These are phyloP conservation scores for Dynastes hyllus DNA, from an alignment of 2,888 invertebrate genomes.

Conservation along the genomic window DNA sequence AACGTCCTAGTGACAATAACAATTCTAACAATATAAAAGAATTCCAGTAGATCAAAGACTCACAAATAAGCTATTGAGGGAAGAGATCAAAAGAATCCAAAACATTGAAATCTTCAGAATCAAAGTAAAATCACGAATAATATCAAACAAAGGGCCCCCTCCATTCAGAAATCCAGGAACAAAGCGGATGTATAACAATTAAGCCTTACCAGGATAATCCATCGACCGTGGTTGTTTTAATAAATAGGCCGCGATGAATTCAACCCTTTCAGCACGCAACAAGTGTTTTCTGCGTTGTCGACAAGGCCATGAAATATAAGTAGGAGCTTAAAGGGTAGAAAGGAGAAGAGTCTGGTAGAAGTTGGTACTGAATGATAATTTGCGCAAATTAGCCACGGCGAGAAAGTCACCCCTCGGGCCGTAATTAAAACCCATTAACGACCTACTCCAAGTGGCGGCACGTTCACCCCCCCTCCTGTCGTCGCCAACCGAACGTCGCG, in stretches of 20 bases:
- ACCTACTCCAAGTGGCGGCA: slow-evolving; percentile 57
- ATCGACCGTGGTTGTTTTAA: slow-evolving; percentile 36
- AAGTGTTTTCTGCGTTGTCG: slow-evolving; percentile 58
- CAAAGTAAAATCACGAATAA: background rate
- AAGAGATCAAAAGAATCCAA: too few species aligned
- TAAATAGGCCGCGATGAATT: slow-evolving; percentile 51
- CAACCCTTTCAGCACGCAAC: slow-evolving; percentile 64
- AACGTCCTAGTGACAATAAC: too few species aligned
- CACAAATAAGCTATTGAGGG: too few species aligned
- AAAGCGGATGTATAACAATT: slow-evolving; percentile 21
- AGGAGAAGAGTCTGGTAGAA: slow-evolving; percentile 52
- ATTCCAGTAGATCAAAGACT: too few species aligned
- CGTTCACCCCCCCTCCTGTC: slow-evolving; percentile 26
- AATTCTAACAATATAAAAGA: too few species aligned
- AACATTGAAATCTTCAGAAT: background rate
- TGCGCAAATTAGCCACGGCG: slow-evolving; percentile 56
- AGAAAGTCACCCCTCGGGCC: slow-evolving; percentile 56
- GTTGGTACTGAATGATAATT: slow-evolving; percentile 65
- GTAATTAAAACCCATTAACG: slow-evolving; percentile 65
- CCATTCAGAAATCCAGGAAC: slow-evolving; percentile 11
- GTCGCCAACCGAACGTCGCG: slow-evolving; percentile 15
- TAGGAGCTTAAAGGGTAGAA: slow-evolving; percentile 10
- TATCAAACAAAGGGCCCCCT: slow-evolving; percentile 8
- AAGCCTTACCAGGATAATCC: slow-evolving; percentile 32
- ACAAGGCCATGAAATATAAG: slow-evolving; percentile 12